Percentiles rank a stretch among this genome's conserved stretches.
These are phyloP conservation scores for Turritopsis rubra DNA, from an alignment of 30 jellyfish, hydroid and myxozoan genomes.

Conservation along the genomic window DNA sequence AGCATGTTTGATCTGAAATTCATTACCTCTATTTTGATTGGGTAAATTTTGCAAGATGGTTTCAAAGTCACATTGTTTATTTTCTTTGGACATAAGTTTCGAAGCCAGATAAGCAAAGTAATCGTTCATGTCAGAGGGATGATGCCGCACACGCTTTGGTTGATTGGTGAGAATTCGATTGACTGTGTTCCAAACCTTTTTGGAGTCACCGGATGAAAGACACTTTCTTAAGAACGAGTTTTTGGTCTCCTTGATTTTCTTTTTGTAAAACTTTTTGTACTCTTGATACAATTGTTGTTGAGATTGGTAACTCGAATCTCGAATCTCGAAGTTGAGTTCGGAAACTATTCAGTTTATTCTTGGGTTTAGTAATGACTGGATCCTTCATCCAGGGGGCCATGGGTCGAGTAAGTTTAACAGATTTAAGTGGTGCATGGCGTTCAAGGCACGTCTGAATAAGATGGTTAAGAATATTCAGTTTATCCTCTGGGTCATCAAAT, in stretches of 20 bases:
- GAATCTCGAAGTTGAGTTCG: too few species aligned
- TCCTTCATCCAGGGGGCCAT: neutral
- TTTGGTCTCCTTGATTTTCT: constrained; percentile 20
- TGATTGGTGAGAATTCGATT: neutral
- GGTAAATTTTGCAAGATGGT: neutral
- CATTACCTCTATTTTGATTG: neutral
- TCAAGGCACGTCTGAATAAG: neutral
- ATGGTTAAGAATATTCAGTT: neutral
- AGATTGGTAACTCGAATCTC: neutral
- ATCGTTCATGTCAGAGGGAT: constrained; percentile 24
- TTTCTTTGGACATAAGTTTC: constrained; percentile 13
- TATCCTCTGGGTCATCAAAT: neutral
- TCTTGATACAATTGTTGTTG: constrained; percentile 8
- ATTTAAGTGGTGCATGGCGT: constrained; percentile 1
- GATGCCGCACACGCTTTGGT: constrained; percentile 5
- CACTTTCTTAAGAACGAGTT: neutral
- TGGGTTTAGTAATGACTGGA: neutral
- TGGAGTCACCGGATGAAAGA: neutral
- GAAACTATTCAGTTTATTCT: neutral
- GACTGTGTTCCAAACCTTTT: constrained; percentile 7
- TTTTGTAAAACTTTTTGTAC: neutral
- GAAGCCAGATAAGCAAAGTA: constrained; percentile 14
- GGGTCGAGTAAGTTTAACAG: neutral
- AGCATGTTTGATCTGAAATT: constrained; percentile 8
- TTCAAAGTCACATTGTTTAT: constrained; percentile 10